Base-by-base conservation (phyloP, 2,888 invertebrate genomes). In the Pantelozetes paolii region DNA sequence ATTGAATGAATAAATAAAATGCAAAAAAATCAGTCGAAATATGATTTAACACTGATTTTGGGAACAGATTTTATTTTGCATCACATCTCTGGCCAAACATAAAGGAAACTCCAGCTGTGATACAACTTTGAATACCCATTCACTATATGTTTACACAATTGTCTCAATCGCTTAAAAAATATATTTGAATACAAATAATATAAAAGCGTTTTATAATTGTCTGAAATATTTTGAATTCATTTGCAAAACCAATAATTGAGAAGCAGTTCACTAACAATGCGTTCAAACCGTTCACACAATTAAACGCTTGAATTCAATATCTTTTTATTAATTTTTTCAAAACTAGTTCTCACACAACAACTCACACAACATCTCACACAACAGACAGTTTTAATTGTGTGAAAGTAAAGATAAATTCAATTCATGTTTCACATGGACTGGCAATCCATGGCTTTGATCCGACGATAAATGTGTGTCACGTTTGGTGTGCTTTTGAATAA, bases 341-440 rank as follows among this genome's bases (percentile, higher is more conserved):
- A 62, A 62, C 23, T 18, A 62, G 62, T 62, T 62, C 62, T 62
- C 62, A 62, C n/a, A n/a, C n/a, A n/a, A n/a, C n/a, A n/a, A n/a
- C n/a, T n/a, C n/a, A n/a, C n/a, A n/a, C n/a, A n/a, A n/a, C n/a
- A n/a, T n/a, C n/a, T n/a, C n/a, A n/a, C 62, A 62, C 32, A 32
- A 62, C 62, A 62, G 1, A 54, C 2, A 2, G 9, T 57, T 57
- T 62, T 62, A 62, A 62, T 62, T 62, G 62, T 62, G 62, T 62
- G 32, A 62, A 62, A 62, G 62, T 62, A 54, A 15, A 54, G 54
- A 54, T 2, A 62, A 32, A 62, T 62, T 30, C 62, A 62, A 62
- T 32, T 20, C 62, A n/a, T 62, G 62, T 26, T 62, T 62, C 62
- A 32, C 62, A 54, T 54, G 54, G 54, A 54, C 23, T 26, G 23